Percentiles rank a stretch among this genome's conserved stretches.
Evolutionary conservation across 2,797 vertebrate genomes (phyloP).

Genomic region (Pogonophryne albipinna): DNA sequence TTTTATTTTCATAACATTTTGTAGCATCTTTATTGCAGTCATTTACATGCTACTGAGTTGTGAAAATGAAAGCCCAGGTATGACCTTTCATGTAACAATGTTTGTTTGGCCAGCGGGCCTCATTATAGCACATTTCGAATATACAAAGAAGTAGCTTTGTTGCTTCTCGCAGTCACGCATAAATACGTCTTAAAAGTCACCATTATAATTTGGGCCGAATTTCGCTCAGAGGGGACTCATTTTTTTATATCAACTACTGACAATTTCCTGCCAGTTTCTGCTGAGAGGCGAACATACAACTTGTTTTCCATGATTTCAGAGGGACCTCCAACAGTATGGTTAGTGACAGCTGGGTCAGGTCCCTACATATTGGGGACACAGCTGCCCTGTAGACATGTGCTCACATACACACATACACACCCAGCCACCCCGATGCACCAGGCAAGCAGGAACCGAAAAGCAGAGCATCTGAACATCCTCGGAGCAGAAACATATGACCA

Average conservation of each 20-base stretch:
- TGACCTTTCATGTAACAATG: neutral
- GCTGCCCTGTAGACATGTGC: conserved; percentile 85
- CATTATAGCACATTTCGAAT: neutral
- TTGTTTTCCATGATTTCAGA: conserved; percentile 65
- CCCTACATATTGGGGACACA: conserved; percentile 86
- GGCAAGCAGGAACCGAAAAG: conserved; percentile 74
- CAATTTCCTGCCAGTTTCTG: conserved; percentile 71
- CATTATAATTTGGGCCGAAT: conserved; percentile 20
- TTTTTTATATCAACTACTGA: conserved; percentile 70
- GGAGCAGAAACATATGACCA: conserved; percentile 60
- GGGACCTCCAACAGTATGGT: conserved; percentile 74
- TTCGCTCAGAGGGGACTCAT: conserved; percentile 51
- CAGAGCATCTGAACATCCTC: conserved; percentile 69
- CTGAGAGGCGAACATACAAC: conserved; percentile 69
- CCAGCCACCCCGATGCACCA: conserved; percentile 48
- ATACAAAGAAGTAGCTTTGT: neutral
- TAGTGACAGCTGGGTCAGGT: conserved; percentile 88
- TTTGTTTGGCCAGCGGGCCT: neutral
- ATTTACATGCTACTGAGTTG: conserved; percentile 2
- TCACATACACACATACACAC: conserved; percentile 49
- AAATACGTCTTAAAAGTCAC: conserved; percentile 23
- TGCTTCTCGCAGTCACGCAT: neutral
- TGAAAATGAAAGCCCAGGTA: neutral
- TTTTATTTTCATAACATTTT: neutral
- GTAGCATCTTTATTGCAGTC: neutral